These are phyloP conservation scores for Eupithecia tripunctaria DNA, from an alignment of 2,888 invertebrate genomes.

Conservation along the genomic window DNA sequence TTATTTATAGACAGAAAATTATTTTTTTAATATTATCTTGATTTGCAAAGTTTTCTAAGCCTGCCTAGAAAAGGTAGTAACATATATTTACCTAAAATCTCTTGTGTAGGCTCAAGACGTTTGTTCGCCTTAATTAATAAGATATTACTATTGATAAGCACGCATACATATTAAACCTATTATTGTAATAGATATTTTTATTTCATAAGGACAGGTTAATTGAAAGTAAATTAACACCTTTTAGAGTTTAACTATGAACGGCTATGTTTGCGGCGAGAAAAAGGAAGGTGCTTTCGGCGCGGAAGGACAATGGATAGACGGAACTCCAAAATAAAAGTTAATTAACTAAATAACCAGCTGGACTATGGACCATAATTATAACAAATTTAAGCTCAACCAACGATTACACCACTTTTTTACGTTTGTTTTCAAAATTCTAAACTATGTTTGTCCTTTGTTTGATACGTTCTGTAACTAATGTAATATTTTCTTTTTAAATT, in stretches of 20 bases:
- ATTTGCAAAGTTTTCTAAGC: not conserved
- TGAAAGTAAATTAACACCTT: not conserved
- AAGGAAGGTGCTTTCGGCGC: not conserved
- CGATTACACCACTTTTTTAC: not conserved
- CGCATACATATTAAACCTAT: not conserved
- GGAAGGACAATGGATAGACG: not conserved
- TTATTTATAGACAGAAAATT: no score
- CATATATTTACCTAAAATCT: not conserved
- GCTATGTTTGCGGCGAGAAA: slow-evolving; percentile 5
- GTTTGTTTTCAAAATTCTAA: not conserved
- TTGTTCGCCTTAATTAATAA: slow-evolving; percentile 1
- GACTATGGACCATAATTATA: not conserved
- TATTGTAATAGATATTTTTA: not conserved
- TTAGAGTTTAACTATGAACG: not conserved
- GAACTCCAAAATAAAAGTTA: not conserved
- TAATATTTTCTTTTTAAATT: not conserved
- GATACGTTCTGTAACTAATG: not conserved
- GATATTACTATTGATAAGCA: not conserved
- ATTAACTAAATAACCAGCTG: not conserved
- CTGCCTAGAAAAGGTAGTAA: not conserved
- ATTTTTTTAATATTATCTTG: not conserved
- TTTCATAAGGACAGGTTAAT: not conserved
- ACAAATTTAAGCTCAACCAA: not conserved
- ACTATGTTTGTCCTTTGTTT: not conserved
- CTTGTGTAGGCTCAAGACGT: not conserved